Evolutionary conservation across 2,888 invertebrate genomes (phyloP).

Genomic region (Dicyrtoma fusca): DNA sequence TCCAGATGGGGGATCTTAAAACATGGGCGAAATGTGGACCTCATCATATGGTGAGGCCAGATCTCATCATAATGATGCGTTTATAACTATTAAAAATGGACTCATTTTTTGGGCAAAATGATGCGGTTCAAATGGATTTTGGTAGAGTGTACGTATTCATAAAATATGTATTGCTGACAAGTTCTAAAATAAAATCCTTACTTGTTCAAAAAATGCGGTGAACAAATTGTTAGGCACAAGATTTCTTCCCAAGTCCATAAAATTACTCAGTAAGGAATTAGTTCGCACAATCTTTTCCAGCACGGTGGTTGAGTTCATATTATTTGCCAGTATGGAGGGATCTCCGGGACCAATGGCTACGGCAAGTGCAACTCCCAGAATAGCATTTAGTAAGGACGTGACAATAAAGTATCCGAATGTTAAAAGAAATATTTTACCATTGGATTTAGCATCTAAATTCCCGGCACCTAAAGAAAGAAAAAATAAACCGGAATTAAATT

Average conservation of each 20-base stretch:
- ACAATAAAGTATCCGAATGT: constrained; percentile 78
- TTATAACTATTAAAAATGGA: too few relatives aligned
- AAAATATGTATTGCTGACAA: not conserved
- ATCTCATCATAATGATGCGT: too few relatives aligned
- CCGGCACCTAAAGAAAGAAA: constrained; percentile 68
- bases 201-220: constrained; percentile 52
- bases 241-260: constrained; percentile 86
- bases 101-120: too few relatives aligned
- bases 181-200: too few relatives aligned
- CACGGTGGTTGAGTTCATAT: constrained; percentile 27
- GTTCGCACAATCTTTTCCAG: not conserved
- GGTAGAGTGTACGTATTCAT: too few relatives aligned
- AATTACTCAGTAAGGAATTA: constrained; percentile 71
- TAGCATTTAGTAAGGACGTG: constrained; percentile 79
- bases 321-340: constrained; percentile 59
- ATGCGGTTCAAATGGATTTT: too few relatives aligned
- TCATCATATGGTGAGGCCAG: too few relatives aligned
- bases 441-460: constrained; percentile 81
- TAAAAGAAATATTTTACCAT: constrained; percentile 79
- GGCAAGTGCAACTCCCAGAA: constrained; percentile 74
- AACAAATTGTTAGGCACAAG: constrained; percentile 53
- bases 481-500: too few relatives aligned
- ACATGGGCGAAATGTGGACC: too few relatives aligned
- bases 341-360: constrained; percentile 77
- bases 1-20: not conserved